These are phyloP conservation scores for Bombylius major DNA, from an alignment of 2,888 invertebrate species.

Conservation along the genomic window DNA sequence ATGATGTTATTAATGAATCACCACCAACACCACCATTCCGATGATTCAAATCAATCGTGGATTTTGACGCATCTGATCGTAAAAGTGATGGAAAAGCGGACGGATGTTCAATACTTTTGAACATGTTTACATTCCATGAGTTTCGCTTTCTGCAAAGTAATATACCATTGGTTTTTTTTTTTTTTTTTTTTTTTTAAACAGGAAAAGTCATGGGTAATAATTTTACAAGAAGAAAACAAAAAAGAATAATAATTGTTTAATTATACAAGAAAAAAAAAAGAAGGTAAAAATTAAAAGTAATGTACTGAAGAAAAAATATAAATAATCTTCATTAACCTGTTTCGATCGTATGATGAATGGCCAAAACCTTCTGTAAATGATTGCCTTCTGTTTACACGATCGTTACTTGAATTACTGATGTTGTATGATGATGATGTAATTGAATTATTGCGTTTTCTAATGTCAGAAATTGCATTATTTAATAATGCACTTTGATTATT, in stretches of 20 bases:
- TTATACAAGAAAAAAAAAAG: neutral
- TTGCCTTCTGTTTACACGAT: neutral
- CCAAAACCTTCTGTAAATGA: constrained; percentile 1
- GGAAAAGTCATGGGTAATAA: too few relatives aligned
- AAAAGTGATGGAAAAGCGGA: constrained; percentile 57
- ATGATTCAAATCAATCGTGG: neutral
- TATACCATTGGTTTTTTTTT: neutral
- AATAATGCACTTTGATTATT: neutral
- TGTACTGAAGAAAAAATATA: neutral
- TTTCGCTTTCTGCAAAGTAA: constrained; percentile 5
- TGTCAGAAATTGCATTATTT: neutral
- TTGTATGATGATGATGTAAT: neutral
- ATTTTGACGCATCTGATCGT: constrained; percentile 34
- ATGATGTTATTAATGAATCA: neutral
- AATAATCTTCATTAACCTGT: neutral
- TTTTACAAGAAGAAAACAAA: neutral
- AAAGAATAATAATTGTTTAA: too few relatives aligned
- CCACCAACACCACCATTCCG: neutral
- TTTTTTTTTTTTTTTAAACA: neutral
- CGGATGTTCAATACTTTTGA: constrained; percentile 51
- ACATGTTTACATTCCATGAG: constrained; percentile 8
- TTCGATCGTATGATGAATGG: neutral
- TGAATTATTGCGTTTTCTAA: neutral
- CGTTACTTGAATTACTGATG: neutral
- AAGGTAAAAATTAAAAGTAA: neutral